A percentile compares a stretch with the other conserved stretches of the same genome.
Evolutionary conservation across 1,140 invertebrate species (phyloP).

Genomic region (Maniola jurtina): DNA sequence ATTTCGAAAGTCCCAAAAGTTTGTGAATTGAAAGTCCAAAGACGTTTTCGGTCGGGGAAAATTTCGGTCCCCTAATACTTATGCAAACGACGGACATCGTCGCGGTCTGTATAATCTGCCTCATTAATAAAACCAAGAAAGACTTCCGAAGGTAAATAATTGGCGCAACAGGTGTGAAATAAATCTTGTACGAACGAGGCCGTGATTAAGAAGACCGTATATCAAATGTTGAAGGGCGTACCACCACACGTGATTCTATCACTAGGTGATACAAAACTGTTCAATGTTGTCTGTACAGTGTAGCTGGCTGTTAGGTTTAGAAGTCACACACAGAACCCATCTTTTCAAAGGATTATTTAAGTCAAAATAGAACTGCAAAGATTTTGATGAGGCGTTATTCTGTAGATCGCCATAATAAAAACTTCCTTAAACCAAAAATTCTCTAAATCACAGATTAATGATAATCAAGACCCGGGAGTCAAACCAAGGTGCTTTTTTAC

Average conservation of each 20-base stretch:
- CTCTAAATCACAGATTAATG: too few relatives aligned
- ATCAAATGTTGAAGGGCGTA: constrained; percentile 50
- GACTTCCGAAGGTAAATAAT: constrained; percentile 68
- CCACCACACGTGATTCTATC: constrained; percentile 13
- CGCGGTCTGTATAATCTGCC: constrained; percentile 32
- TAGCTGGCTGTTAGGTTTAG: neutral
- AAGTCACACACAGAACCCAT: too few relatives aligned
- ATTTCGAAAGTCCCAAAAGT: constrained; percentile 23
- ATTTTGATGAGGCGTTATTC: too few relatives aligned
- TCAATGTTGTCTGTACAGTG: neutral
- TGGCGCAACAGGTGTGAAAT: constrained; percentile 65
- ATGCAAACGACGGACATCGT: constrained; percentile 32
- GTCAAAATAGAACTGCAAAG: too few relatives aligned
- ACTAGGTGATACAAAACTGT: neutral
- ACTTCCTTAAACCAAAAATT: too few relatives aligned
- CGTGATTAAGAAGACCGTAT: constrained; percentile 64
- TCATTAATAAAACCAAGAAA: constrained; percentile 46
- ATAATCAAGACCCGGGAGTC: too few relatives aligned
- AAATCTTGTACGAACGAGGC: constrained; percentile 60
- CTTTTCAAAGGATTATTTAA: too few relatives aligned
- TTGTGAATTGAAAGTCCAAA: constrained; percentile 24
- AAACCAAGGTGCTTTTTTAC: too few relatives aligned
- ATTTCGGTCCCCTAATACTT: constrained; percentile 25
- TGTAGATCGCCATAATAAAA: too few relatives aligned
- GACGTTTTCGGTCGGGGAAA: constrained; percentile 21